These are phyloP conservation scores for Clarias magur DNA, from an alignment of 2,113 vertebrate species.

Conservation along the genomic window DNA sequence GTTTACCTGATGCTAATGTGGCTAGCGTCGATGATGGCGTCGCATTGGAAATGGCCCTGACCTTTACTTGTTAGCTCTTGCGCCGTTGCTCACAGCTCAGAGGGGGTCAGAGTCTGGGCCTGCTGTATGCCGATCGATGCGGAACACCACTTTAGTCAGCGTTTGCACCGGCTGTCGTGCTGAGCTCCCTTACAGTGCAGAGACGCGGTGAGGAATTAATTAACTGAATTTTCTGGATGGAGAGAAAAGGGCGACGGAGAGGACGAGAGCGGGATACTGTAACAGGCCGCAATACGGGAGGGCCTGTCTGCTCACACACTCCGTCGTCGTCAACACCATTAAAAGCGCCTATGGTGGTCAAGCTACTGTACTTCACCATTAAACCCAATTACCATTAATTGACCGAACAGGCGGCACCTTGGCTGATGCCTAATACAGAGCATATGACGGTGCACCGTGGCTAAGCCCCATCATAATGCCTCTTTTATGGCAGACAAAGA, in stretches of 20 bases:
- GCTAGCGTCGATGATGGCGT: conserved; percentile 27
- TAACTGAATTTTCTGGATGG: conserved; percentile 11
- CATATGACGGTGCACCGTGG: conserved; percentile 37
- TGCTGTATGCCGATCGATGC: conserved; percentile 47
- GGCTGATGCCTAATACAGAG: conserved; percentile 33
- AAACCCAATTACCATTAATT: conserved; percentile 59
- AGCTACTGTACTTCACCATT: conserved; percentile 48
- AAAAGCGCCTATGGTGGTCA: conserved; percentile 46
- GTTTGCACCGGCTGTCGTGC: conserved; percentile 41
- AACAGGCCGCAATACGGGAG: not conserved
- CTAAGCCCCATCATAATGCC: conserved; percentile 56
- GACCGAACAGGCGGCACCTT: conserved; percentile 40
- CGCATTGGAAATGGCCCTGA: conserved; percentile 50
- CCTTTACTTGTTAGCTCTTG: conserved; percentile 55
- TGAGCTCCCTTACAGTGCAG: conserved; percentile 41
- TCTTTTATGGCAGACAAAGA: conserved; percentile 50
- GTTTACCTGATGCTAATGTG: conserved; percentile 39
- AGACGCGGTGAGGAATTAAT: conserved; percentile 56
- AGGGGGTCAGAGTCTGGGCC: conserved; percentile 35
- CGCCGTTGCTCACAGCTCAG: conserved; percentile 24
- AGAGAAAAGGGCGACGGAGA: not conserved
- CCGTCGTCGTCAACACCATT: conserved; percentile 28
- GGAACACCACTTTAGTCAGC: conserved; percentile 43
- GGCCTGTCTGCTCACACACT: conserved; percentile 19
- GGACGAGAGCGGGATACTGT: not conserved